phyloP scores from a whole-genome alignment of 2,113 vertebrate species.

The Gavialis gangeticus region DNA sequence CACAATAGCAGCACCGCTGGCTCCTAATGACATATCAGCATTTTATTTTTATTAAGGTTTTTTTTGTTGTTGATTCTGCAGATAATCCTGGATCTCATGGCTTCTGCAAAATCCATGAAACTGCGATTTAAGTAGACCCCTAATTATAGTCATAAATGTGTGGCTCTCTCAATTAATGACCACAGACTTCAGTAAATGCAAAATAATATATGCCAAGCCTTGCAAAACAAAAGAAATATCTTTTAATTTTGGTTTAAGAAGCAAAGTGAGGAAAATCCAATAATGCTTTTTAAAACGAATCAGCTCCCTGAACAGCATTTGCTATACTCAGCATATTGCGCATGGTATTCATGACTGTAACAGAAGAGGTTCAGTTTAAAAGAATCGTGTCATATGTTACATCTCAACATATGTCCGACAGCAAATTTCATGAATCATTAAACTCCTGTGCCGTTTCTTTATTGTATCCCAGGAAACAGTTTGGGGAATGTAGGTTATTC shows the following conservation, averaged over 20 bases:
- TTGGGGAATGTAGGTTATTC: neutral
- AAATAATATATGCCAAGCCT: slow-evolving; percentile 5
- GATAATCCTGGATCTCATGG: too few relatives aligned
- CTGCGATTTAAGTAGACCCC: too few relatives aligned
- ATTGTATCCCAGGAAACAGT: slow-evolving; percentile 16
- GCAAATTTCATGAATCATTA: neutral
- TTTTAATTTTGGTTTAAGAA: slow-evolving; percentile 3
- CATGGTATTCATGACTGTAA: neutral
- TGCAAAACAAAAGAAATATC: neutral
- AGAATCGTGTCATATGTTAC: neutral
- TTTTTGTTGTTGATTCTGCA: too few relatives aligned
- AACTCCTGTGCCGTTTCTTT: neutral
- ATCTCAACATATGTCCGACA: neutral
- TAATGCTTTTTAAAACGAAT: slow-evolving; percentile 8
- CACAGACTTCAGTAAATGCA: neutral
- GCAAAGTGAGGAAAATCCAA: slow-evolving; percentile 23
- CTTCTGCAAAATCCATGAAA: too few relatives aligned
- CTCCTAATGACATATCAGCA: too few relatives aligned
- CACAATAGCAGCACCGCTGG: too few relatives aligned
- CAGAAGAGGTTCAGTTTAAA: neutral
- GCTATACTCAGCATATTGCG: slow-evolving; percentile 38
- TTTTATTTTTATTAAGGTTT: too few relatives aligned
- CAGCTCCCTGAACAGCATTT: slow-evolving; percentile 15
- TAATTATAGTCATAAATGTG: neutral
- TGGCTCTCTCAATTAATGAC: neutral